Base-by-base conservation (phyloP, 1,140 invertebrate genomes). In the Drosophila prosaltans region DNA sequence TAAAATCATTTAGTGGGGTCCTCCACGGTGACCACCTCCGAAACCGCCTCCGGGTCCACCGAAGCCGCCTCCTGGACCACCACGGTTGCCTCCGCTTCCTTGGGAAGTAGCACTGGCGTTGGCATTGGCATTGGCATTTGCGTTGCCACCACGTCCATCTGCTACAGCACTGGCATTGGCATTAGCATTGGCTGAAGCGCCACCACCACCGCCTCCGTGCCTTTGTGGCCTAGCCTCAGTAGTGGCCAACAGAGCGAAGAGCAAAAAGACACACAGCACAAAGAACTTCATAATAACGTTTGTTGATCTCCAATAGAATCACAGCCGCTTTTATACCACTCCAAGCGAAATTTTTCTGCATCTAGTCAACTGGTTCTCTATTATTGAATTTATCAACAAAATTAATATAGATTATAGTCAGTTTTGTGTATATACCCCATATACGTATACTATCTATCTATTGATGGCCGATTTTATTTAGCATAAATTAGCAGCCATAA, bases 271-370 rank as follows among this genome's bases (percentile, higher is more conserved):
- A 58, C 54, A 60, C n/a, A 72, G 39, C 51, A 61, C 65, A 36
- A 72, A 61, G 63, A 72, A 72, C 64, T 72, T 74, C 66, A 69
- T 69, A 1, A 39, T 68, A 62, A 61, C 41, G 65, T 75, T 41
- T 32, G 65, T 73, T 80, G 63, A 28, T 26, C n/a, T 70, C 36
- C 74, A 60, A 24, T 21, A 32, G 43, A 57, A 16, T 48, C 51
- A 28, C 41, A 48, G 30, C 30, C 43, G 26, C 72, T 80, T 80
- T 74, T 80, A 80, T 80, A 80, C 32, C 58, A 26, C 21, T 24
- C 21, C 8, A 5, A 51, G 45, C 2, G 45, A 40, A 10, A 30
- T 7, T n/a, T 16, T 16, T 39, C 43, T 6, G 28, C 54, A 76
- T 30, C 16, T 43, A 43, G 65, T 36, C 32, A 43, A 69, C 74